These are phyloP conservation scores for Acanthosepion esculentum DNA, from an alignment of 2,888 invertebrate genomes.

Conservation along the genomic window DNA sequence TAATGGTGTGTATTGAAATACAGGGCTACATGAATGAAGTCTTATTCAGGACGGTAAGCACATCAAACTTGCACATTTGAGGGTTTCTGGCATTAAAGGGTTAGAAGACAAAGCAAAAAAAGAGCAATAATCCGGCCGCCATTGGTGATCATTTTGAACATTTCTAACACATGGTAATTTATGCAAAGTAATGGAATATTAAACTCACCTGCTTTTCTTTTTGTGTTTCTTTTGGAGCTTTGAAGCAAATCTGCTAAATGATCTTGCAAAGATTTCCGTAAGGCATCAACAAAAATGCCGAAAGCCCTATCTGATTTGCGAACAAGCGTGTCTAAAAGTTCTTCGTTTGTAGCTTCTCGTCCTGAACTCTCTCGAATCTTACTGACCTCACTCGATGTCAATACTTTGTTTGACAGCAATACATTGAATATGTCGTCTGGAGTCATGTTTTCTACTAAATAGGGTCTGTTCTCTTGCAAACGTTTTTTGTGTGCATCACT, in stretches of 20 bases:
- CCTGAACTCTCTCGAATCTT: conserved; percentile 59
- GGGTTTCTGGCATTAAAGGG: background rate
- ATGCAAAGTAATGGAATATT: background rate
- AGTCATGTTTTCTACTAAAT: conserved; percentile 63
- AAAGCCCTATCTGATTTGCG: conserved; percentile 62
- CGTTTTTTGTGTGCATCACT: conserved; percentile 59
- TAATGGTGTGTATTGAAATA: no score
- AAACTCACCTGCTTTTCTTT: conserved; percentile 55
- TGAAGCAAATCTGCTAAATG: conserved; percentile 62
- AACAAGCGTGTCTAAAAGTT: conserved; percentile 60
- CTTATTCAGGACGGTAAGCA: no score
- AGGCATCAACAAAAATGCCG: conserved; percentile 59
- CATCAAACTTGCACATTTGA: background rate
- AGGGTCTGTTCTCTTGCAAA: conserved; percentile 58
- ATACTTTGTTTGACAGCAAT: conserved; percentile 59
- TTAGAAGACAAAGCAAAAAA: background rate
- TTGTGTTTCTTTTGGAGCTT: conserved; percentile 53
- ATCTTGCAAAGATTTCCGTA: conserved; percentile 62
- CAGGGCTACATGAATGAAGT: no score
- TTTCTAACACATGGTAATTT: background rate
- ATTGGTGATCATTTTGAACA: no score
- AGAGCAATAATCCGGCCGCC: background rate
- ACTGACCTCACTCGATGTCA: conserved; percentile 58
- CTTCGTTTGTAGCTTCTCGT: conserved; percentile 60
- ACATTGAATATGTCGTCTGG: conserved; percentile 66